Evolutionary conservation across 1,140 invertebrate species (phyloP), one percentile per base, ranked within the genome.

Genomic region (Diorhabda elongata): DNA sequence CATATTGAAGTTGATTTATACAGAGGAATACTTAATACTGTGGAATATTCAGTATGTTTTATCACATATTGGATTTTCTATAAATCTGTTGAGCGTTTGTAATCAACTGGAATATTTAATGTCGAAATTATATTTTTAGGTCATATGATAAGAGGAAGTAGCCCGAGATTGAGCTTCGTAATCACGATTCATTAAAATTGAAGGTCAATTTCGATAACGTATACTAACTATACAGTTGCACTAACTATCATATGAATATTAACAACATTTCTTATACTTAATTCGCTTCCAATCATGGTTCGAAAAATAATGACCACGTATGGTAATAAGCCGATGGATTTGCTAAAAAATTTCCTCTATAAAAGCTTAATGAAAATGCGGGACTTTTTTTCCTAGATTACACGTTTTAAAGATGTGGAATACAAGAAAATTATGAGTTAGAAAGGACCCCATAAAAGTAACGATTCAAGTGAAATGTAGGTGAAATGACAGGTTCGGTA

Each of bases 371-470:
- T 63, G 43, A 43, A n/a, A 45, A 44, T 2, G 6, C 43, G 44
- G 43, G 61, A 26, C 11, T 9, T n/a, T 63, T 26, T 44, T 41
- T 63, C 11, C 2, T 43, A 26, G 44, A 44, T 45, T 63, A 63
- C 61, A 63, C 44, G 44, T 63, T 63, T 63, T 63, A 63, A 63
- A 63, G 61, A 63, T 43, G 9, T 45, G 42, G 58, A 11, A 63
- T 42, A 7, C 42, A 63, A 63, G 61, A 11, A 63, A 63, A 63
- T 63, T 63, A 63, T 42, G 59, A 61, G 42, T 61, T 8, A 61
- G 8, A 52, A n/a, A 52, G 47, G 58, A 11, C 58, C 52, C 58
- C 11, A 42, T 63, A 43, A 26, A 43, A n/a, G 61, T 63, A 44
- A 63, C 61, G 6, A 44, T 63, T 63, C 45, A 63, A 63, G 61